A percentile compares a stretch with the other conserved stretches of the same genome.
Conservation (phyloP, 2,888 invertebrate genomes). For the Desoria tigrina region DNA sequence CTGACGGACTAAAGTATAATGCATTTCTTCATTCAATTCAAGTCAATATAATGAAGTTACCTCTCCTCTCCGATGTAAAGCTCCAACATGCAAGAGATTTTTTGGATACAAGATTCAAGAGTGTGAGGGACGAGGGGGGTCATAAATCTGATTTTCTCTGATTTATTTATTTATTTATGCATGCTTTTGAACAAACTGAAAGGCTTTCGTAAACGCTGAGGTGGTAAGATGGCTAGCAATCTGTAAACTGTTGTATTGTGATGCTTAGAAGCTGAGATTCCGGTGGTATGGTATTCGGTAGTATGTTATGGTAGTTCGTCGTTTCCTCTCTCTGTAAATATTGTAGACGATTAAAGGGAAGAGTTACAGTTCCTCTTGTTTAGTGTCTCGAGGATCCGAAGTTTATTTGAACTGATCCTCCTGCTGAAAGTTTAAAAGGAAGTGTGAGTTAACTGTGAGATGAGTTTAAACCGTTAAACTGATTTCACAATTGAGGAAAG, state of each 20-base stretch:
- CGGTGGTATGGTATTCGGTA: not conserved
- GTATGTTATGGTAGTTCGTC: not conserved
- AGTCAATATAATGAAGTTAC: slow-evolving; percentile 1
- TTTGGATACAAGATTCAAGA: not conserved
- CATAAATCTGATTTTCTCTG: slow-evolving; percentile 36
- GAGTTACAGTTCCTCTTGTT: not conserved
- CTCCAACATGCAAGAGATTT: not conserved
- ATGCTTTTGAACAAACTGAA: slow-evolving; percentile 16
- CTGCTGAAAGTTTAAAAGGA: too few species aligned
- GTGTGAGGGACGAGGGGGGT: slow-evolving; percentile 17
- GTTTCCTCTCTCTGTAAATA: too few species aligned
- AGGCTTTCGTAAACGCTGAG: not conserved
- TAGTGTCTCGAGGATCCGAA: too few species aligned
- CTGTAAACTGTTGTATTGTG: slow-evolving; percentile 1
- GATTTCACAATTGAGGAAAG: too few species aligned
- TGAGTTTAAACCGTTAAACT: too few species aligned
- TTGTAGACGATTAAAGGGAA: slow-evolving; percentile 2
- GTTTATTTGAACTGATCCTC: too few species aligned
- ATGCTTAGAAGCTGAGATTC: not conserved
- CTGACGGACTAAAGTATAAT: not conserved
- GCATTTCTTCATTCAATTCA: not conserved
- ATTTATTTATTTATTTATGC: slow-evolving; percentile 38
- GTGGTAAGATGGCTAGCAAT: slow-evolving; percentile 8
- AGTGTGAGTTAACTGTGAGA: too few species aligned
- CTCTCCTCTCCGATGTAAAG: not conserved